Conservation (phyloP, 2,797 vertebrate species). For the Ptychobarbus kaznakovi region DNA sequence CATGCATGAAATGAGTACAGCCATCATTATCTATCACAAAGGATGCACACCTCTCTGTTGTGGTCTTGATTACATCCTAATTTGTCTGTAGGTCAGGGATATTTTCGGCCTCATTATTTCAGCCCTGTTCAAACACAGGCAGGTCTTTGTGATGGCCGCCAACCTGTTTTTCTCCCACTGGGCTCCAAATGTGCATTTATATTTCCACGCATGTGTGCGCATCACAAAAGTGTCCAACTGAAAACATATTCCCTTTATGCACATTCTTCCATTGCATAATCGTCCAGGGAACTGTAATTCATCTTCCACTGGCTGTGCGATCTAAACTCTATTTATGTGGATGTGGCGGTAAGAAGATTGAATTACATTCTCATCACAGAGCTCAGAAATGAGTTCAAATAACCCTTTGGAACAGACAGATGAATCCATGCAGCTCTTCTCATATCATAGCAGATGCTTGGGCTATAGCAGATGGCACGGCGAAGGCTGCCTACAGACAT, state of each 20-base stretch:
- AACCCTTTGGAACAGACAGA: slow-evolving; percentile 25
- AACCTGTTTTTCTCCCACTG: slow-evolving; percentile 22
- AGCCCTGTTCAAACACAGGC: slow-evolving; percentile 59
- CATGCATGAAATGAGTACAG: slow-evolving; percentile 58
- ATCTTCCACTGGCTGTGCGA: background rate
- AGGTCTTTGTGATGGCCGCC: slow-evolving; percentile 33
- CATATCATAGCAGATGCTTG: slow-evolving; percentile 30
- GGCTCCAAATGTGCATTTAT: slow-evolving; percentile 34
- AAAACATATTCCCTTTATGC: background rate
- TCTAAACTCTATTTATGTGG: slow-evolving; percentile 32
- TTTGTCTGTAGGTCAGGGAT: slow-evolving; percentile 56
- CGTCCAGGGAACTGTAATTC: slow-evolving; percentile 19
- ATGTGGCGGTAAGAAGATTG: slow-evolving; percentile 25
- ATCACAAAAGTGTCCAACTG: slow-evolving; percentile 38
- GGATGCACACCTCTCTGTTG: slow-evolving; percentile 53
- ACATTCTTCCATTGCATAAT: slow-evolving; percentile 11
- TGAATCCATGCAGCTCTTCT: slow-evolving; percentile 33
- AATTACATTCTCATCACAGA: slow-evolving; percentile 24
- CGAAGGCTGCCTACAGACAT: slow-evolving; percentile 17
- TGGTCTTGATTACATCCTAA: slow-evolving; percentile 63
- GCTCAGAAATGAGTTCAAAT: slow-evolving; percentile 44
- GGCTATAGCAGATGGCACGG: slow-evolving; percentile 34
- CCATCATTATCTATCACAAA: slow-evolving; percentile 63
- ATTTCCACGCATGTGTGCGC: slow-evolving; percentile 31
- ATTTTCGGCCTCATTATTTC: slow-evolving; percentile 59